These are phyloP conservation scores for Periophthalmus magnuspinnatus DNA, from an alignment of 2,797 vertebrate species.

Conservation along the genomic window DNA sequence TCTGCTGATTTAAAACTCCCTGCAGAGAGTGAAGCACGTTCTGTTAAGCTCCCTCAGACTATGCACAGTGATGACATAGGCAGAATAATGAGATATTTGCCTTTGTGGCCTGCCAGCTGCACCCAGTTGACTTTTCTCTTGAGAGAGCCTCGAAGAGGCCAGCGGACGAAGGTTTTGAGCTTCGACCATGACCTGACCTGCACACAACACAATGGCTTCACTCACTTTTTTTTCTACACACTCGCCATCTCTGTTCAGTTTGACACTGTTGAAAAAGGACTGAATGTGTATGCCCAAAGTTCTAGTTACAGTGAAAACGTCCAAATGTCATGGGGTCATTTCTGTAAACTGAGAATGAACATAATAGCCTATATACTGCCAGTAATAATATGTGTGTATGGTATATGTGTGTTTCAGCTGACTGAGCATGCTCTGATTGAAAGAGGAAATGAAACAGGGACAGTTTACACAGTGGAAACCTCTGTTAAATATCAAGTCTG, in stretches of 20 bases:
- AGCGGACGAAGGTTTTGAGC: conserved; percentile 91
- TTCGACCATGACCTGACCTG: conserved; percentile 93
- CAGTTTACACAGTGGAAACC: conserved; percentile 1
- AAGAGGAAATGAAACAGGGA: conserved; percentile 61
- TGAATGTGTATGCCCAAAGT: background rate
- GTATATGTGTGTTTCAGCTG: conserved; percentile 29
- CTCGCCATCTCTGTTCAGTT: conserved; percentile 43
- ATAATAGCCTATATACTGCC: background rate
- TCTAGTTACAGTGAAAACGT: too few species aligned
- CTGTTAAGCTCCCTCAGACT: background rate
- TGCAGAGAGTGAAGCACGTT: conserved; percentile 58
- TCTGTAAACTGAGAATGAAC: background rate
- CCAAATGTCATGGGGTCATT: background rate
- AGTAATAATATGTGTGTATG: background rate
- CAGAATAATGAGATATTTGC: conserved; percentile 59
- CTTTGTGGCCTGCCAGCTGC: conserved; percentile 96
- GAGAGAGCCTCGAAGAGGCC: conserved; percentile 87
- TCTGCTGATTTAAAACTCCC: conserved; percentile 97
- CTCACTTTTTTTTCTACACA: conserved; percentile 2
- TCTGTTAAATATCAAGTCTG: conserved; percentile 4
- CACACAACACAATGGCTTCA: conserved; percentile 19
- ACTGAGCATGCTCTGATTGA: conserved; percentile 36
- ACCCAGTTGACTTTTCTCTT: conserved; percentile 93
- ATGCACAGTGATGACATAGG: background rate
- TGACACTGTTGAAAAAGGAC: background rate